Conservation (phyloP, 2,888 invertebrate species). For the Ferdinandea cuprea region DNA sequence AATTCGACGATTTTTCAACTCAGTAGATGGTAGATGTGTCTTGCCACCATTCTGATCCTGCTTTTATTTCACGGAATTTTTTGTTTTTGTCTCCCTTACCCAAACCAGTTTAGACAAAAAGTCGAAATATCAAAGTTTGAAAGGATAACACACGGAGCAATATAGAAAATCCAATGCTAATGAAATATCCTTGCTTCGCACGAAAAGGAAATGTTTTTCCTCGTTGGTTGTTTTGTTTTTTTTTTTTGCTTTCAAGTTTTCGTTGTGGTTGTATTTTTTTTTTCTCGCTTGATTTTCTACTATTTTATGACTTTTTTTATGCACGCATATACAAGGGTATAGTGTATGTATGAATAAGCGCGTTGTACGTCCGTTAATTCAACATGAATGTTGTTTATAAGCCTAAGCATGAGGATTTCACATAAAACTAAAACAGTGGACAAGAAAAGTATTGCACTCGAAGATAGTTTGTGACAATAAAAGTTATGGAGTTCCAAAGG, state of each 20-base stretch:
- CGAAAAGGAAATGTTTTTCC: conserved; percentile 65
- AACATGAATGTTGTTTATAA: conserved; percentile 20
- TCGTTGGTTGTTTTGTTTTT: neutral
- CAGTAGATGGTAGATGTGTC: conserved; percentile 19
- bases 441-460: neutral
- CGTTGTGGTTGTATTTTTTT: conserved; percentile 1
- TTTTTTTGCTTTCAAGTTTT: conserved; percentile 1
- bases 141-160: conserved; percentile 32
- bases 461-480: no score
- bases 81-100: conserved; percentile 7
- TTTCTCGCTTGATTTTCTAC: conserved; percentile 45
- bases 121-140: conserved; percentile 67
- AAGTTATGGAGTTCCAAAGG: neutral
- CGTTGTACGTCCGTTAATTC: conserved; percentile 36
- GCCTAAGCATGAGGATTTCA: conserved; percentile 23
- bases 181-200: conserved; percentile 72
- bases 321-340: neutral
- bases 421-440: conserved; percentile 19
- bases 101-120: conserved; percentile 49
- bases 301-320: conserved; percentile 62
- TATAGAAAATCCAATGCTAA: conserved; percentile 56
- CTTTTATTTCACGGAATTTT: conserved; percentile 28
- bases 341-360: conserved; percentile 36
- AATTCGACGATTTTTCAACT: conserved; percentile 36
- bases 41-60: conserved; percentile 48